phyloP scores from a whole-genome alignment of 2,113 vertebrate species.

The Uropsilus gracilis region DNA sequence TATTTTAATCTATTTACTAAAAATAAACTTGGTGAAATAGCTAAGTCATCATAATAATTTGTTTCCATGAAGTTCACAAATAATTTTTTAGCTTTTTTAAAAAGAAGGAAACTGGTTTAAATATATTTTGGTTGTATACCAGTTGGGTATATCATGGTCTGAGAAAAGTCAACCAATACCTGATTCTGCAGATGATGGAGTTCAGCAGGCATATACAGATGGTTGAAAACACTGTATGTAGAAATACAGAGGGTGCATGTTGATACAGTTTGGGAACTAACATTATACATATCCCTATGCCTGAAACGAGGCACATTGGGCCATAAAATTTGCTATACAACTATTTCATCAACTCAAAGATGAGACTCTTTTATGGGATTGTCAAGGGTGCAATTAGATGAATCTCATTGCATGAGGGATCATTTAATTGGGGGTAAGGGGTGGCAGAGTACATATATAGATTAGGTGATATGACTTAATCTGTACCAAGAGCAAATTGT shows the following conservation, averaged over 20 bases:
- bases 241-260: neutral
- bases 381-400: neutral
- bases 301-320: neutral
- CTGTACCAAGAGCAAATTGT: neutral
- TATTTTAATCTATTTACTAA: neutral
- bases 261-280: neutral
- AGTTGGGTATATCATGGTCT: neutral
- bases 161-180: neutral
- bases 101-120: neutral
- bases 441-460: neutral
- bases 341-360: neutral
- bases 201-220: neutral
- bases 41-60: neutral
- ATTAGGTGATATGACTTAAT: neutral
- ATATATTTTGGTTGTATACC: neutral
- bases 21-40: conserved; percentile 7
- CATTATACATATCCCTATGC: neutral
- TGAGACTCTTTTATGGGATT: neutral
- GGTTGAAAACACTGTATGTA: neutral
- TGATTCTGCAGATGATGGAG: neutral
- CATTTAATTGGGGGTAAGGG: neutral
- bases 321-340: neutral
- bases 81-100: neutral
- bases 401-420: neutral
- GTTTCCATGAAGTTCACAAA: neutral